Base-by-base conservation (phyloP, 1,140 invertebrate genomes). In the Leptinotarsa defecta region DNA sequence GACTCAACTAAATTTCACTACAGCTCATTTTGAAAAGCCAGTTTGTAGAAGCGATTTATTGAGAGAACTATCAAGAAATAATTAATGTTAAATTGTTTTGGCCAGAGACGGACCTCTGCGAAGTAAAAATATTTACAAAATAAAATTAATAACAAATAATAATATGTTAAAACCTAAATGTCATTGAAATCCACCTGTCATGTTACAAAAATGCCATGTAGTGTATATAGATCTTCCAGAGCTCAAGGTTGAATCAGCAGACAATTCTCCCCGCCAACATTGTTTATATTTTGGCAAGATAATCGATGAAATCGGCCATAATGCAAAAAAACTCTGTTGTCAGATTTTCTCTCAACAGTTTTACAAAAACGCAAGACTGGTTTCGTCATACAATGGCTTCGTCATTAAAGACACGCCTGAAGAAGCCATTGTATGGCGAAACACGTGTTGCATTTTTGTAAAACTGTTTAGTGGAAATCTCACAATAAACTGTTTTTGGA, bases 111-210 rank as follows among this genome's bases (percentile, higher is more conserved):
- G 20, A 65, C 4, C 64, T 65, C 64, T 65, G 64, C 15, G 8
- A 22, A 20, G n/a, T 57, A 15, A 20, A 65, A 65, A 24, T 65
- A 65, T 65, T 65, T 65, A 65, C 64, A 65, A 65, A 65, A 65
- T 65, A 65, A 65, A 65, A 65, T 57, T 57, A 57, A 57, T 57
- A 57, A 57, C 52, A 57, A 57, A 57, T 57, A 19, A 43, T 43
- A 57, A 57, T 17, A 57, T 57, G 52, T 57, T 57, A 57, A 57
- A 57, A 57, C 34, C 34, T 57, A 57, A 17, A 57, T n/a, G n/a
- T 57, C 52, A 57, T 57, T 17, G n/a, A 17, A 57, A 17, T 17
- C 15, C n/a, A 57, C n/a, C 5, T 57, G 52, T n/a, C 52, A 57
- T n/a, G 4, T 57, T 57, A 19, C 17, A 57, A 57, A 57, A 57